Percentiles rank a stretch among this genome's conserved stretches.
These are phyloP conservation scores for Lagorchestes hirsutus DNA, from an alignment of 2,797 vertebrate genomes.

Conservation along the genomic window DNA sequence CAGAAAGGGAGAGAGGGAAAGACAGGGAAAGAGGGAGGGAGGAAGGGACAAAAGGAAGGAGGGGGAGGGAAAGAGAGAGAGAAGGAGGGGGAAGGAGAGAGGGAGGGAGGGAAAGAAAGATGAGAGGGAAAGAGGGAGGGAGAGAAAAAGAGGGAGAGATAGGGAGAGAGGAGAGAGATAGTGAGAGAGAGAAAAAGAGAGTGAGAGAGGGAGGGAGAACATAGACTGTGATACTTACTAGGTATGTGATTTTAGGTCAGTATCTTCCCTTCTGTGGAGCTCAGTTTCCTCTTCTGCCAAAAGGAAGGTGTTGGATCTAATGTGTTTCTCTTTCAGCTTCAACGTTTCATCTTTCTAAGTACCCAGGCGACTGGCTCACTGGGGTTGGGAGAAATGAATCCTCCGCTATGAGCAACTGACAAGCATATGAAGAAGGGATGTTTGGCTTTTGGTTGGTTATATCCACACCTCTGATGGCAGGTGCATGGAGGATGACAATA, in stretches of 20 bases:
- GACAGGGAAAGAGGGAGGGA: no score
- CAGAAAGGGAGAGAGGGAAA: no score
- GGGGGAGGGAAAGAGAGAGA: no score
- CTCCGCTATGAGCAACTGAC: background rate
- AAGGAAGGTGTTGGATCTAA: background rate
- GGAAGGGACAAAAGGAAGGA: no score
- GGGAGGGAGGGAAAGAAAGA: no score
- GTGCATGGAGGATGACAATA: background rate
- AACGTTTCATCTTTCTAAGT: background rate
- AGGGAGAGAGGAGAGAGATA: no score
- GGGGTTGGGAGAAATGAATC: background rate
- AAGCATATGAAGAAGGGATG: rapidly evolving
- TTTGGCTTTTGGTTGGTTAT: background rate
- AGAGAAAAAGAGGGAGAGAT: no score
- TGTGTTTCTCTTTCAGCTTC: background rate
- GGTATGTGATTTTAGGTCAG: background rate
- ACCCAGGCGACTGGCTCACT: background rate
- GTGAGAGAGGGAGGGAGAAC: background rate
- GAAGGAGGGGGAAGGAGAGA: rapidly evolving
- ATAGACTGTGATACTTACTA: background rate
- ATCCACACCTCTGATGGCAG: background rate
- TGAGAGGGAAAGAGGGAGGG: no score
- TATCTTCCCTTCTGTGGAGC: background rate
- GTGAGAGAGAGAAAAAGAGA: background rate
- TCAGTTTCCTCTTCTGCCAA: background rate